phyloP scores from a whole-genome alignment of 2,888 invertebrate species.

The Drosophila antonietae region DNA sequence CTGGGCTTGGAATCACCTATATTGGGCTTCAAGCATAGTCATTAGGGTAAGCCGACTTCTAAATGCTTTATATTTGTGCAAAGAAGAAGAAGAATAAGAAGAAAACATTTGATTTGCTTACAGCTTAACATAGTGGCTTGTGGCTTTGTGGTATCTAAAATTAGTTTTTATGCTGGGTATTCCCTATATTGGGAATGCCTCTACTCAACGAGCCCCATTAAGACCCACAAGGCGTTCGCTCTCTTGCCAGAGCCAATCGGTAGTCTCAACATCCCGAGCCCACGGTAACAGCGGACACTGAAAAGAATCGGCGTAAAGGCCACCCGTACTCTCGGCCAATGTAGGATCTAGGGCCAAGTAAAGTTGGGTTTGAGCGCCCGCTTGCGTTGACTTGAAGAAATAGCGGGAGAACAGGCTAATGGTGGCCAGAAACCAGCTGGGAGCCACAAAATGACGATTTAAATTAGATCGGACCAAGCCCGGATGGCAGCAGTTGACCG shows the following conservation, averaged over 20 bases:
- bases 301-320: slow-evolving; percentile 87
- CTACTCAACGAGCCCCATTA: neutral
- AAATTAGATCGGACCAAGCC: slow-evolving; percentile 91
- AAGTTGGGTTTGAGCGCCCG: slow-evolving; percentile 83
- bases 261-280: slow-evolving; percentile 86
- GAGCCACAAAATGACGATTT: slow-evolving; percentile 85
- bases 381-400: slow-evolving; percentile 79
- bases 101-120: neutral
- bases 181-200: too few relatives aligned
- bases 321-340: slow-evolving; percentile 75
- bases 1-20: slow-evolving; percentile 5
- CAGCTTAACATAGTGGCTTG: neutral
- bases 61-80: neutral
- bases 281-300: slow-evolving; percentile 85
- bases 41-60: neutral
- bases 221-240: slow-evolving; percentile 82
- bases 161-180: neutral
- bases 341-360: slow-evolving; percentile 82
- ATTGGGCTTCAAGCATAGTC: neutral
- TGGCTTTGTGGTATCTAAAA: neutral
- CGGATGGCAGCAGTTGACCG: slow-evolving; percentile 90
- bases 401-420: slow-evolving; percentile 62
- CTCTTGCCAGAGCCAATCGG: slow-evolving; percentile 87
- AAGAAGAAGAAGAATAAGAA: neutral
- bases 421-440: slow-evolving; percentile 58